phyloP scores from a whole-genome alignment of 2,888 invertebrate genomes.

The Platypus cylindrus region DNA sequence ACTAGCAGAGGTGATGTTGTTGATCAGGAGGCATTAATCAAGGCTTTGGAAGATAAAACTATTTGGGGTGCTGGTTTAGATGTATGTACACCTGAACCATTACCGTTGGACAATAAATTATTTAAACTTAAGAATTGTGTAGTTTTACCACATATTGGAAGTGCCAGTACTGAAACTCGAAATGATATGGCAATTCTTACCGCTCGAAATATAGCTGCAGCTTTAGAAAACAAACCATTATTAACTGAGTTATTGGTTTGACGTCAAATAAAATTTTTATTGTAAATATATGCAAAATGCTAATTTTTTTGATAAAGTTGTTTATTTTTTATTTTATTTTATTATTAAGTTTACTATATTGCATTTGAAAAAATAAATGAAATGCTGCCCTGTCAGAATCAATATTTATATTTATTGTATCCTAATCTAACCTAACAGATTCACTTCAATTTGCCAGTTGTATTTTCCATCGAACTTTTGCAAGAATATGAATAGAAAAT shows the following conservation, averaged over 20 bases:
- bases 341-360: no score
- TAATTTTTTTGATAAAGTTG: no score
- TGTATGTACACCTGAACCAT: constrained; percentile 83
- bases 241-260: constrained; percentile 19
- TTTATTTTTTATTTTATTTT: no score
- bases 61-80: constrained; percentile 83
- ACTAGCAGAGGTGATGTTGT: constrained; percentile 72
- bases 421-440: no score
- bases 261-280: no score
- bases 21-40: constrained; percentile 65
- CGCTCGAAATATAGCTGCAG: constrained; percentile 72
- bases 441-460: no score
- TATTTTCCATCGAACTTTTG: no score
- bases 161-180: constrained; percentile 72
- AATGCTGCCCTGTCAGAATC: no score
- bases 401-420: no score
- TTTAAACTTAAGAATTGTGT: constrained; percentile 66
- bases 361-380: no score
- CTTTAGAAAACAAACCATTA: constrained; percentile 47
- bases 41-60: constrained; percentile 54
- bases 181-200: constrained; percentile 73
- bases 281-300: no score
- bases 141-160: constrained; percentile 82
- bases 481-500: no score
- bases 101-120: constrained; percentile 66